A percentile compares a stretch with the other conserved stretches of the same genome.
These are phyloP conservation scores for Nothobranchius furzeri DNA, from an alignment of 2,113 vertebrate species.

Conservation along the genomic window DNA sequence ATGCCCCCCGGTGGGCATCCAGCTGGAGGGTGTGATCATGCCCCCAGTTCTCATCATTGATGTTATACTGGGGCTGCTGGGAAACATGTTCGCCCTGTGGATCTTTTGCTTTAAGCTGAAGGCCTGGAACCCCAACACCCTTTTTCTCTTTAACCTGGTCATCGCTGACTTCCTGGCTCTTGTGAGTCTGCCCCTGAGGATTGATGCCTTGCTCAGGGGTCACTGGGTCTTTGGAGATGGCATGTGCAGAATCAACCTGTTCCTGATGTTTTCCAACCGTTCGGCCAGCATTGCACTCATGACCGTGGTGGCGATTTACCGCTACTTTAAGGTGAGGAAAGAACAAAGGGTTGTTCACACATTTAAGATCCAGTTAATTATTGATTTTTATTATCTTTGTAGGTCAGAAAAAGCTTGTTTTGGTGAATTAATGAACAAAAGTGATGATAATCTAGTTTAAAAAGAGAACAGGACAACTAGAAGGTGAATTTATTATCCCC, in stretches of 20 bases:
- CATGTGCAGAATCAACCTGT: slow-evolving; percentile 73
- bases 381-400: too few relatives aligned
- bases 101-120: slow-evolving; percentile 76
- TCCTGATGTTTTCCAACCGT: slow-evolving; percentile 78
- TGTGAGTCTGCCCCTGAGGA: slow-evolving; percentile 73
- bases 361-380: too few relatives aligned
- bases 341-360: too few relatives aligned
- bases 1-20: slow-evolving; percentile 68
- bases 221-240: slow-evolving; percentile 71
- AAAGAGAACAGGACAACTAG: not conserved
- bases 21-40: slow-evolving; percentile 61
- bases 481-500: not conserved
- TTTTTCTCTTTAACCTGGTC: slow-evolving; percentile 78
- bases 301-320: slow-evolving; percentile 75
- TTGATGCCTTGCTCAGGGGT: slow-evolving; percentile 69
- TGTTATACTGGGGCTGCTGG: slow-evolving; percentile 74
- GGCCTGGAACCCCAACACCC: slow-evolving; percentile 70
- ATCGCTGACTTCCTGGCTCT: slow-evolving; percentile 77
- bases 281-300: slow-evolving; percentile 77
- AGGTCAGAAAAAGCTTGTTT: too few relatives aligned
- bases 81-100: slow-evolving; percentile 74
- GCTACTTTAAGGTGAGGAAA: slow-evolving; percentile 75
- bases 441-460: not conserved
- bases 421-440: too few relatives aligned
- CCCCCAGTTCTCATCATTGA: slow-evolving; percentile 71